phyloP scores from a whole-genome alignment of 2,888 invertebrate genomes.

The Diabrotica balteata region DNA sequence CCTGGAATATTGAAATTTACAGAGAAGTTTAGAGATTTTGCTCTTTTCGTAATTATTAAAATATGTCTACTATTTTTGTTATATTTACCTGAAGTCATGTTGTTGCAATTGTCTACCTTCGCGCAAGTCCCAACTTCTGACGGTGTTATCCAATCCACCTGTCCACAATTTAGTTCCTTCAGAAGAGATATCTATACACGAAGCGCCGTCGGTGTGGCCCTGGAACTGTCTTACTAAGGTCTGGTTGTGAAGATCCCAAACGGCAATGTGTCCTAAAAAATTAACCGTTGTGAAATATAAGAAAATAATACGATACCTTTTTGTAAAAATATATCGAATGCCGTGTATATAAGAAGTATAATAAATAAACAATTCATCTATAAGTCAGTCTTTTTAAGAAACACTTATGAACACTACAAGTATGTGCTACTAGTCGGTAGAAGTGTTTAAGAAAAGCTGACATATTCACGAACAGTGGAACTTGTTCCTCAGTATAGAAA shows the following conservation, averaged over 20 bases:
- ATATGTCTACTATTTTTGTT: background rate
- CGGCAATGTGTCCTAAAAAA: conserved; percentile 81
- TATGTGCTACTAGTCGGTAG: no score
- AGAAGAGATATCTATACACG: conserved; percentile 89
- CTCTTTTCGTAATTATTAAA: no score
- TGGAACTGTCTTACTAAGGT: conserved; percentile 91
- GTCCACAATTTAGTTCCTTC: conserved; percentile 63
- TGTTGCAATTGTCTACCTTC: conserved; percentile 94
- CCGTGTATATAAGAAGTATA: background rate
- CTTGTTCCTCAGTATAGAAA: no score
- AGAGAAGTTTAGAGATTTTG: no score
- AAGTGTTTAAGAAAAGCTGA: no score
- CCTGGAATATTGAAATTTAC: no score
- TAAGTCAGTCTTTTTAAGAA: no score
- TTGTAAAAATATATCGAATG: no score
- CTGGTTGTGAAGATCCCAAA: conserved; percentile 93
- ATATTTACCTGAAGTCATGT: conserved; percentile 75
- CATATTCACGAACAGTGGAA: no score
- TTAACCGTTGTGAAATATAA: background rate
- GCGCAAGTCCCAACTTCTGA: conserved; percentile 94
- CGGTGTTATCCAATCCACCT: conserved; percentile 93
- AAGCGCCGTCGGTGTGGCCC: conserved; percentile 98
- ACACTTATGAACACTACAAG: no score
- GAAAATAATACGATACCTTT: background rate
- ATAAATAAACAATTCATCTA: no score